phyloP scores from a whole-genome alignment of 2,888 invertebrate genomes.

The Napeogenes sylphis region DNA sequence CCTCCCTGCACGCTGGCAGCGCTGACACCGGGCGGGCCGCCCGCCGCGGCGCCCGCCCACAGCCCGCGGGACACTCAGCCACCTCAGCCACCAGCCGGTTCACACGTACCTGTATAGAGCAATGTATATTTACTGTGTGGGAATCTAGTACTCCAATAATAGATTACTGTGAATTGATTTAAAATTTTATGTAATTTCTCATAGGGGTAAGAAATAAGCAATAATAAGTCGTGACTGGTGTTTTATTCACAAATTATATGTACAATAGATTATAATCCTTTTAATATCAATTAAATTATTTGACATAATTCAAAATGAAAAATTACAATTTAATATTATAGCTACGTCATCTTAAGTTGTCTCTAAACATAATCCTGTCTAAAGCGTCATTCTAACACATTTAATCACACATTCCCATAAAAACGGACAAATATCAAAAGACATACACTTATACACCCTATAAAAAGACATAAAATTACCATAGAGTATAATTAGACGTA shows the following conservation, averaged over 20 bases:
- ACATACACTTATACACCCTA: conserved; percentile 57
- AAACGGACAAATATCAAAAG: conserved; percentile 37
- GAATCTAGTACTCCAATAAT: conserved; percentile 4
- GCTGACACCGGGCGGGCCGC: conserved; percentile 39
- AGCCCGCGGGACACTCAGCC: conserved; percentile 18
- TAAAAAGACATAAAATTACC: conserved; percentile 63
- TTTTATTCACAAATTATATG: background rate
- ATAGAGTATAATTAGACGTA: conserved; percentile 71
- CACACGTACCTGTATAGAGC: conserved; percentile 20
- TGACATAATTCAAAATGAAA: conserved; percentile 12
- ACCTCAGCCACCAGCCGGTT: conserved; percentile 6
- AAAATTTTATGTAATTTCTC: background rate
- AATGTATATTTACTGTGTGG: conserved; percentile 5
- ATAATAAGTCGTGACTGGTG: too few relatives aligned
- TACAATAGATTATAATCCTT: background rate
- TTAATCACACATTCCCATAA: conserved; percentile 64
- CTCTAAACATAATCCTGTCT: conserved; percentile 26
- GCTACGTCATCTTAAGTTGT: conserved; percentile 26
- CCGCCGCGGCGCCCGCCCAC: conserved; percentile 52
- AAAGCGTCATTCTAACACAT: conserved; percentile 52
- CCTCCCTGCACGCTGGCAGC: background rate
- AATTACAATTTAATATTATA: conserved; percentile 23
- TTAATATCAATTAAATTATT: conserved; percentile 3
- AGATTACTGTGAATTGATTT: background rate
- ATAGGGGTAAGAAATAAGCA: too few relatives aligned